A percentile compares a stretch with the other conserved stretches of the same genome.
Evolutionary conservation across 2,888 invertebrate genomes (phyloP).

Genomic region (Frankliniella fusca): DNA sequence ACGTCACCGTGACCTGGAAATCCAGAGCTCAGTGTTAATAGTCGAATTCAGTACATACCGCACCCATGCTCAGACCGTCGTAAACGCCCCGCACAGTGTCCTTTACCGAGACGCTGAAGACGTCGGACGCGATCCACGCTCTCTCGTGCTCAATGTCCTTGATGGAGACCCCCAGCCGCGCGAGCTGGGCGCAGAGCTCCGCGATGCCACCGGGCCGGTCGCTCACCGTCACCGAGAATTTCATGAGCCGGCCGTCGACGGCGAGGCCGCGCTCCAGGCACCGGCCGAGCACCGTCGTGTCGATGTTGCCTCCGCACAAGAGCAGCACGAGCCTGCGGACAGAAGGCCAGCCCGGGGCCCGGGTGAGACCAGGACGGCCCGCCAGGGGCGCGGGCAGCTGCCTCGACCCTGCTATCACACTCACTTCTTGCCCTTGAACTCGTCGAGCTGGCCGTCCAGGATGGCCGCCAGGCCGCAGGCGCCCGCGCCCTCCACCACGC

Average conservation of each 20-base stretch:
- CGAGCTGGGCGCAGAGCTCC: slow-evolving; percentile 72
- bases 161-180: slow-evolving; percentile 77
- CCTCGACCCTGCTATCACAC: slow-evolving; percentile 36
- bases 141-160: slow-evolving; percentile 95
- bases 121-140: slow-evolving; percentile 87
- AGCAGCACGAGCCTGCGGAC: slow-evolving; percentile 70
- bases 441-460: slow-evolving; percentile 72
- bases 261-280: slow-evolving; percentile 85
- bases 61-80: background rate
- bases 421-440: slow-evolving; percentile 75
- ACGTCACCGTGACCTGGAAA: slow-evolving; percentile 77
- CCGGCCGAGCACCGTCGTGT: slow-evolving; percentile 82
- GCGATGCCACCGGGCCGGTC: slow-evolving; percentile 86
- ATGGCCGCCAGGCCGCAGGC: slow-evolving; percentile 82
- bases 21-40: slow-evolving; percentile 43
- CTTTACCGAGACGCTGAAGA: slow-evolving; percentile 68
- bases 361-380: slow-evolving; percentile 5
- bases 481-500: slow-evolving; percentile 88
- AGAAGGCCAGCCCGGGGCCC: too few species aligned
- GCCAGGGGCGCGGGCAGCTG: background rate
- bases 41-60: background rate
- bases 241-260: slow-evolving; percentile 72
- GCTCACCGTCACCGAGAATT: slow-evolving; percentile 73
- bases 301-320: slow-evolving; percentile 86
- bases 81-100: background rate